Percentiles rank a stretch among this genome's conserved stretches.
Conservation (phyloP, 2,797 vertebrate species). For the Siniperca scherzeri region DNA sequence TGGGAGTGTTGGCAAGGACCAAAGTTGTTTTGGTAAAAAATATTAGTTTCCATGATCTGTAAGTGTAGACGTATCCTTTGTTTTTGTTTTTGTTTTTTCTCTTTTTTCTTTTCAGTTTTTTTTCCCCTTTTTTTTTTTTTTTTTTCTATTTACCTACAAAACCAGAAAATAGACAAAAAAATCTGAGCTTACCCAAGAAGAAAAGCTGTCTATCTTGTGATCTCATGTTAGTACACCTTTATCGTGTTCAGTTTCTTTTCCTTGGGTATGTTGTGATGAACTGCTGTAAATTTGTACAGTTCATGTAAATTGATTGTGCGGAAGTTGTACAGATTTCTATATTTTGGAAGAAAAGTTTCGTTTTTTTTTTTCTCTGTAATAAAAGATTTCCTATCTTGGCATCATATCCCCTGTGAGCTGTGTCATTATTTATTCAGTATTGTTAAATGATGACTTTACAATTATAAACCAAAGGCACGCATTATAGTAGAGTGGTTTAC, state of each 20-base stretch:
- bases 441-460: background rate
- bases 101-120: constrained; percentile 42
- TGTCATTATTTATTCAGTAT: constrained; percentile 61
- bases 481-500: background rate
- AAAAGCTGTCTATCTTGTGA: constrained; percentile 95
- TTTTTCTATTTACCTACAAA: constrained; percentile 84
- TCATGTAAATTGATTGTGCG: constrained; percentile 99
- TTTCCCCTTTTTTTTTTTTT: constrained; percentile 57
- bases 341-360: constrained; percentile 99
- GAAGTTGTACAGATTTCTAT: constrained; percentile 99
- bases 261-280: constrained; percentile 99
- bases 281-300: constrained; percentile 99
- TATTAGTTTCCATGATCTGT: constrained; percentile 88
- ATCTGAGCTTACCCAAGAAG: constrained; percentile 87
- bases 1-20: constrained; percentile 90
- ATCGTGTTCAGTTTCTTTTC: constrained; percentile 88
- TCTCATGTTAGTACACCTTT: constrained; percentile 97
- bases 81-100: constrained; percentile 51
- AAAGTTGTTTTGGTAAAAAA: constrained; percentile 87
- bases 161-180: constrained; percentile 84
- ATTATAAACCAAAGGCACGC: background rate
- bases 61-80: constrained; percentile 87
- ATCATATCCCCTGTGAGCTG: constrained; percentile 85
- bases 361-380: constrained; percentile 97
- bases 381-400: constrained; percentile 99